These are phyloP conservation scores for Cordilura impudica DNA, from an alignment of 2,888 invertebrate species.

Conservation along the genomic window DNA sequence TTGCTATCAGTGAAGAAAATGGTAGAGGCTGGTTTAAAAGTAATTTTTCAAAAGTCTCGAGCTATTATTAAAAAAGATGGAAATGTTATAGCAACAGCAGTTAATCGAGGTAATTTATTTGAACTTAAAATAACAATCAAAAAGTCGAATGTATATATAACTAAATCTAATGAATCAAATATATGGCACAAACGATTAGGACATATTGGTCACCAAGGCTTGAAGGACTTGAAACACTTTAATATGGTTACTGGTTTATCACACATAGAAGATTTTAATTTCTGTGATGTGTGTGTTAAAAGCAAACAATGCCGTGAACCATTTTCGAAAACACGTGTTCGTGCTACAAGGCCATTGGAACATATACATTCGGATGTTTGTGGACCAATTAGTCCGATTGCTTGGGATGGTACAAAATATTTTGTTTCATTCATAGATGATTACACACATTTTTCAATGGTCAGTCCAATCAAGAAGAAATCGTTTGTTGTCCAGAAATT, in stretches of 20 bases:
- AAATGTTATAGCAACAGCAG: not conserved
- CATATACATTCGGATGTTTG: slow-evolving; percentile 47
- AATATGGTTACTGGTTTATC: not conserved
- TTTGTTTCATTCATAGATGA: slow-evolving; percentile 70
- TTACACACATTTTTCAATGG: slow-evolving; percentile 65
- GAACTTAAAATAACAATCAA: slow-evolving; percentile 21
- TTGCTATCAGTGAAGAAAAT: slow-evolving; percentile 67
- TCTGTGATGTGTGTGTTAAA: not conserved
- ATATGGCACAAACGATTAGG: not conserved
- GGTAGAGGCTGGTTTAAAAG: slow-evolving; percentile 60
- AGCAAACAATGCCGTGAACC: slow-evolving; percentile 28
- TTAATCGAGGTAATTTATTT: not conserved
- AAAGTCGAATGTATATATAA: not conserved
- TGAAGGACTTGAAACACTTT: not conserved
- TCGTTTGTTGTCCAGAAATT: slow-evolving; percentile 32
- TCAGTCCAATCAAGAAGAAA: slow-evolving; percentile 42
- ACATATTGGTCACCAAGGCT: not conserved
- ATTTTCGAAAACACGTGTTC: slow-evolving; percentile 24
- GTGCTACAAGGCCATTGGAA: slow-evolving; percentile 14
- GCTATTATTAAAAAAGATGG: not conserved
- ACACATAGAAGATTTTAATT: not conserved
- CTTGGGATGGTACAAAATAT: slow-evolving; percentile 60
- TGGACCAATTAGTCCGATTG: slow-evolving; percentile 12
- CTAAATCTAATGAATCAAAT: not conserved
- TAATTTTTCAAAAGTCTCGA: not conserved